Percentiles rank a stretch among this genome's conserved stretches.
Conservation (phyloP, 2,113 vertebrate species). For the Zosterops japonicus region DNA sequence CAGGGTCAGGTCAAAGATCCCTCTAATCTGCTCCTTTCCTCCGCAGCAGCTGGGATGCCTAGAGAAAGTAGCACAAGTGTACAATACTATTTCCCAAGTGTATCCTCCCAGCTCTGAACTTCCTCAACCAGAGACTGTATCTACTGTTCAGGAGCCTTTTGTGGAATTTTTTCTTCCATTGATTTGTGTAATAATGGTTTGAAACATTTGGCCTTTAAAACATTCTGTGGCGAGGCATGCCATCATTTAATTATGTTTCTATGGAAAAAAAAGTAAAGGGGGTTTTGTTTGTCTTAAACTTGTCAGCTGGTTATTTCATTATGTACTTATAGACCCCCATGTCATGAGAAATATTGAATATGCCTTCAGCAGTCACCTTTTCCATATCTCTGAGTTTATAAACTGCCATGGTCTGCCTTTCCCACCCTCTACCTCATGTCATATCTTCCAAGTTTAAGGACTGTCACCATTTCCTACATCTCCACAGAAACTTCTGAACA, state of each 20-base stretch:
- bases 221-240: conserved; percentile 36
- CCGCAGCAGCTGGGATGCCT: background rate
- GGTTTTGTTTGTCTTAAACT: background rate
- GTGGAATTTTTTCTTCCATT: background rate
- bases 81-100: conserved; percentile 20
- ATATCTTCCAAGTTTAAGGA: background rate
- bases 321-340: background rate
- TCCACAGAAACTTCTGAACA: background rate
- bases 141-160: background rate
- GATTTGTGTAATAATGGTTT: conserved; percentile 21
- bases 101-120: conserved; percentile 55
- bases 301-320: background rate
- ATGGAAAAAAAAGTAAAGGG: background rate
- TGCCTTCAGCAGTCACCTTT: conserved; percentile 15
- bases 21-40: background rate
- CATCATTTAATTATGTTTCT: background rate
- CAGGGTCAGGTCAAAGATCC: background rate
- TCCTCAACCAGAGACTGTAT: conserved; percentile 22
- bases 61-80: background rate
- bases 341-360: background rate
- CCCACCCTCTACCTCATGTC: background rate
- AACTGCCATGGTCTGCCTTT: background rate
- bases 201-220: conserved; percentile 37
- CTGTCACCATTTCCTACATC: background rate
- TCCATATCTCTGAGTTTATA: background rate